Evolutionary conservation across 2,797 vertebrate species (phyloP).

Genomic region (Okamejei kenojei): DNA sequence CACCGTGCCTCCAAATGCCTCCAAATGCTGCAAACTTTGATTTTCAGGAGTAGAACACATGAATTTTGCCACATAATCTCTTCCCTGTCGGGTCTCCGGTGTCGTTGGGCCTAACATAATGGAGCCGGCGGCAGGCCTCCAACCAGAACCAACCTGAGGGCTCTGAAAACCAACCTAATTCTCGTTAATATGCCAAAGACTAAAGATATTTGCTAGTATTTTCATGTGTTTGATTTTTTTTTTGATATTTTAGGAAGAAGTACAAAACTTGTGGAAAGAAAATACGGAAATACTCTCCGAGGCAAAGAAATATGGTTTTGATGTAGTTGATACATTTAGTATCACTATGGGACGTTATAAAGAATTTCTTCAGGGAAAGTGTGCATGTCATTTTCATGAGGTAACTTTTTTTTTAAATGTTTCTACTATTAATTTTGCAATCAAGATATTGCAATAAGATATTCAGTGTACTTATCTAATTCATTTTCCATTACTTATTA

Average conservation of each 20-base stretch:
- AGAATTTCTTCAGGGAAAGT: constrained; percentile 86
- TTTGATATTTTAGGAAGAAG: constrained; percentile 59
- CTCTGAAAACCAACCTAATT: no score
- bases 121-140: no score
- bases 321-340: constrained; percentile 83
- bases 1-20: neutral
- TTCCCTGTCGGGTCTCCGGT: no score
- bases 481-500: neutral
- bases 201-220: neutral
- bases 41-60: neutral
- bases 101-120: no score
- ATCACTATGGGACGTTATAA: constrained; percentile 90
- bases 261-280: constrained; percentile 71
- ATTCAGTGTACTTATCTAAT: neutral
- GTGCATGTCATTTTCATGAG: constrained; percentile 93
- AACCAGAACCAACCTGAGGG: no score
- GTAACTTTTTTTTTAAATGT: constrained; percentile 53
- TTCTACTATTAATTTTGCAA: neutral
- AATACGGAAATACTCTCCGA: constrained; percentile 70
- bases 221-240: constrained; percentile 8
- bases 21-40: neutral
- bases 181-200: neutral
- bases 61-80: neutral
- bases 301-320: constrained; percentile 73
- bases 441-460: neutral